Base-by-base conservation (phyloP, 2,888 invertebrate genomes). In the Rhaphigaster nebulosa region DNA sequence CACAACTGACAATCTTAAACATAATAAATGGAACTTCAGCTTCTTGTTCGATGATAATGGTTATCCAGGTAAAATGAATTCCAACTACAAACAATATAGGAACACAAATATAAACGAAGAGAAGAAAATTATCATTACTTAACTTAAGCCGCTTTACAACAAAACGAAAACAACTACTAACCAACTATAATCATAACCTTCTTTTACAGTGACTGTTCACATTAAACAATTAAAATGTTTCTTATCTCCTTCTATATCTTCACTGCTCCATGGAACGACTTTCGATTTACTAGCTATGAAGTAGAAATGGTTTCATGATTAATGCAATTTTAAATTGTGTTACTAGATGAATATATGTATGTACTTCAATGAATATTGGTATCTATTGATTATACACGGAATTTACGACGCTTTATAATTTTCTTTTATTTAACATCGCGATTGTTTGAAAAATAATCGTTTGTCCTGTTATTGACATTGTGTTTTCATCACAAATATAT, bases 1-100 rank as follows among this genome's bases (percentile, higher is more conserved):
- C 45, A 26, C 84, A 84, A 84, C 41, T 34, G 65, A 60, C 84
- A 84, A 45, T n/a, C n/a, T 84, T n/a, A 41, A 84, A 84, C 41
- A 84, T 45, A 84, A 84, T 41, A 41, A 80, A 38, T 34, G 34
- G 4, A 34, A 70, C 34, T 34, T 20, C 34, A 70, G 18, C 18
- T 34, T 18, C 38, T 70, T 34, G 4, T 70, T 70, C 20, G 23
- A 34, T 20, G 34, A 70, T 20, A 6, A 70, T 34, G 34, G 15
- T 34, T 20, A 1, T 65, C 2, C 2, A 29, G 6, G 29, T 65
- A 65, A 29, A 65, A 10, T 1, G 13, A 34, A 70, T 20, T 5
- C 20, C 6, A 70, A 34, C 34, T 15, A 26, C 15, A 65, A 29
- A n/a, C 29, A 65, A 20, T 0, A 20, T 34, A 34, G 34, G 5